Conservation (phyloP, 2,113 vertebrate genomes). For the Pampusana beccarii region DNA sequence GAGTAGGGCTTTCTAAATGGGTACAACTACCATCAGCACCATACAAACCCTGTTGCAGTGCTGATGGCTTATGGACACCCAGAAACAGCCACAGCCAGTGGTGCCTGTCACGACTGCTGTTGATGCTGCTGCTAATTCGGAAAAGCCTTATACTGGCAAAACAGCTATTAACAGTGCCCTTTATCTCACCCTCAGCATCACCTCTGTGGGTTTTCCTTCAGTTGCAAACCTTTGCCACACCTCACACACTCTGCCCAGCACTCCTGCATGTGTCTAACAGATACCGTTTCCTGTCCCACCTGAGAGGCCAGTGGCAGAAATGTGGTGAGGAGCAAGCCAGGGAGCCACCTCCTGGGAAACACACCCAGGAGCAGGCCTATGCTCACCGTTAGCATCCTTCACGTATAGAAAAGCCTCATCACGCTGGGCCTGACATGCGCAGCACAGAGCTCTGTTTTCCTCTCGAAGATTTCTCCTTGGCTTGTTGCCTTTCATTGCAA, state of each 20-base stretch:
- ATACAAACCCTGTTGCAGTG: neutral
- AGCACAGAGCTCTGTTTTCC: neutral
- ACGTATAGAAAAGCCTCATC: neutral
- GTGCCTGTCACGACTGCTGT: neutral
- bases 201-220: neutral
- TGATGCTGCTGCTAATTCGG: neutral
- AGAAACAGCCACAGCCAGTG: neutral
- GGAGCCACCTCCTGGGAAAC: neutral
- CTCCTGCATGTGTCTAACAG: neutral
- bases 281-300: neutral
- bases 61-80: neutral
- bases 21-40: neutral
- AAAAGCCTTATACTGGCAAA: neutral
- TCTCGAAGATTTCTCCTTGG: neutral
- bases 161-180: neutral
- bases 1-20: neutral
- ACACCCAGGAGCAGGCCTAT: neutral
- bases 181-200: neutral
- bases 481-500: neutral
- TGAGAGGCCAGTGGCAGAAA: neutral
- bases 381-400: neutral
- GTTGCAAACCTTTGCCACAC: neutral
- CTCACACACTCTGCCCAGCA: rapidly evolving
- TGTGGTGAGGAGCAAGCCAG: neutral
- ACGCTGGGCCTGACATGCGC: rapidly evolving